Base-by-base conservation (phyloP, 1,140 invertebrate genomes). In the Berghia stephanieae region DNA sequence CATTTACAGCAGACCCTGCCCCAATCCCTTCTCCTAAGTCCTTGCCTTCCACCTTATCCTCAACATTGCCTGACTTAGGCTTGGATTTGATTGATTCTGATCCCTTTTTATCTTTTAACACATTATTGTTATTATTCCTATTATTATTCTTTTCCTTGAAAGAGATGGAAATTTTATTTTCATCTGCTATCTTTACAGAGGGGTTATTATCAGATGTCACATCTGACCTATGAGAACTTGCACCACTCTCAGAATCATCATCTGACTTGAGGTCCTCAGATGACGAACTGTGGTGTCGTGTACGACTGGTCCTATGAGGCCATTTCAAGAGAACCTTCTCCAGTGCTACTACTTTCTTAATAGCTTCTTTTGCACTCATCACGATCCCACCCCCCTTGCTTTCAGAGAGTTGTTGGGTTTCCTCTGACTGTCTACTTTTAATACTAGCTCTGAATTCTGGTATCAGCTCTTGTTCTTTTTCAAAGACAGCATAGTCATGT, bases 401-500 rank as follows among this genome's bases (percentile, higher is more conserved):
- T 63, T 73, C 43, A 43, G 70, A 55, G 31, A 68, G 49, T 5
- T 31, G n/a, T n/a, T n/a, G n/a, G 24, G 18, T 66, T 75, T 81
- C 34, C 38, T 55, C 43, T 73, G 71, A 60, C 5, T 60, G 38
- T 24, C 57, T 71, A 21, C 74, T 80, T 38, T 78, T 83, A 27
- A 88, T 83, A 66, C 83, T 86, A 57, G 52, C 74, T 60, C 84
- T 83, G 75, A 88, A 86, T 46, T 86, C 84, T n/a, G 86, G 83
- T n/a, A 81, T 78, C 1, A 89, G 77, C 36, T 83, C 71, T 8
- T 86, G 80, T 52, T 86, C 84, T 77, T 86, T 82, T 69, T 87
- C 86, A 84, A 89, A 89, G 27, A 76, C 79, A 66, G 87, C 84
- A 84, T 81, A 88, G 75, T 89, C 86, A 83, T 88, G 88, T 78